Evolutionary conservation across 2,113 vertebrate genomes (phyloP).

Genomic region (Indri indri): DNA sequence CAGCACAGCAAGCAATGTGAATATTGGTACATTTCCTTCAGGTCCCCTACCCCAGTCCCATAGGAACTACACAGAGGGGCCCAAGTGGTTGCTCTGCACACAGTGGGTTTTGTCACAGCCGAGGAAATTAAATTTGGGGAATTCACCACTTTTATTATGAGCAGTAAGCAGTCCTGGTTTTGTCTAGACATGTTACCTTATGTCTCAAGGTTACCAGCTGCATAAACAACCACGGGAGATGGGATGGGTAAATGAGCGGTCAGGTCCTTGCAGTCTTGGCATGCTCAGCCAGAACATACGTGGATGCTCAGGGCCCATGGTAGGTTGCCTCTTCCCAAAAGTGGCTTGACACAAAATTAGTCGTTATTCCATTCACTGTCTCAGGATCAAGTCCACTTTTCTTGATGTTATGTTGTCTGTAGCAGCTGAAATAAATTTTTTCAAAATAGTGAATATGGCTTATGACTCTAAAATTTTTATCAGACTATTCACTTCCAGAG

Average conservation of each 20-base stretch:
- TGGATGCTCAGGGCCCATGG: neutral
- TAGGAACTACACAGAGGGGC: neutral
- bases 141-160: neutral
- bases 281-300: neutral
- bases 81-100: neutral
- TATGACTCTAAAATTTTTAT: neutral
- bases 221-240: neutral
- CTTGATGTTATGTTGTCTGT: neutral
- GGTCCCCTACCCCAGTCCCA: neutral
- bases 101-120: neutral
- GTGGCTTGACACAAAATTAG: neutral
- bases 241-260: neutral
- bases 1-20: neutral
- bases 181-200: neutral
- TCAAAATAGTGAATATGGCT: neutral
- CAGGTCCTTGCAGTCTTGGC: neutral
- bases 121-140: neutral
- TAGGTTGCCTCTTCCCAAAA: neutral
- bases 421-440: slow-evolving; percentile 21
- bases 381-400: neutral
- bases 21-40: neutral
- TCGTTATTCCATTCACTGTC: neutral
- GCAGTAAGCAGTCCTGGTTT: neutral
- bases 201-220: neutral
- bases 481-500: neutral